Evolutionary conservation across 2,888 invertebrate species (phyloP), one percentile per base, ranked within the genome.

Genomic region (Eilema depressum): DNA sequence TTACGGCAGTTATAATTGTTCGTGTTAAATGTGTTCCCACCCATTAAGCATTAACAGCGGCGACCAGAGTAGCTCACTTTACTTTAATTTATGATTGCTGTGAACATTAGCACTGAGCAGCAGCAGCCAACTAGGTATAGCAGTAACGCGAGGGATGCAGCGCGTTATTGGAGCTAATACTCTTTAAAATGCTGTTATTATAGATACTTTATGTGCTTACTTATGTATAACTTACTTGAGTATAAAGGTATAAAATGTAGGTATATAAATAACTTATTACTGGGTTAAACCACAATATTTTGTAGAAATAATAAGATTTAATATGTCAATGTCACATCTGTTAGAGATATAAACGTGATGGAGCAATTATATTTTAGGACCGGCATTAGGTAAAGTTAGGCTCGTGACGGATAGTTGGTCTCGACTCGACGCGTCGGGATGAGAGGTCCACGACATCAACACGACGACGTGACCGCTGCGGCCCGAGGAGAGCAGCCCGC

Each of bases 401-500:
- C n/a, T n/a, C n/a, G 53, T 28, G 28, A 28, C 28, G 28, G n/a
- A 47, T 64, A 53, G 64, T 53, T 64, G n/a, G n/a, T n/a, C 20
- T 63, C n/a, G 25, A 5, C 28, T 12, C 26, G 23, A 14, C 26
- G 63, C 47, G 26, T 28, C 64, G 47, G 47, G 47, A 47, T 7
- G 47, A 20, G 47, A 5, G 47, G 20, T 47, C 53, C 53, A 0
- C 37, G 41, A 41, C 41, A 41, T n/a, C 41, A 17, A 3, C 33
- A 12, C 33, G 41, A n/a, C 17, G 41, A 63, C 64, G 64, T 64
- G 64, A 64, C 64, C 64, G 53, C 28, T 30, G n/a, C 53, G n/a
- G 12, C 53, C 30, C 53, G 64, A n/a, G 53, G 56, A 53, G 53
- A 53, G 26, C 23, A 53, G 53, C n/a, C 53, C n/a, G 47, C 47